These are phyloP conservation scores for Bathynomus jamesi DNA, from an alignment of 1,140 invertebrate species.

Conservation along the genomic window DNA sequence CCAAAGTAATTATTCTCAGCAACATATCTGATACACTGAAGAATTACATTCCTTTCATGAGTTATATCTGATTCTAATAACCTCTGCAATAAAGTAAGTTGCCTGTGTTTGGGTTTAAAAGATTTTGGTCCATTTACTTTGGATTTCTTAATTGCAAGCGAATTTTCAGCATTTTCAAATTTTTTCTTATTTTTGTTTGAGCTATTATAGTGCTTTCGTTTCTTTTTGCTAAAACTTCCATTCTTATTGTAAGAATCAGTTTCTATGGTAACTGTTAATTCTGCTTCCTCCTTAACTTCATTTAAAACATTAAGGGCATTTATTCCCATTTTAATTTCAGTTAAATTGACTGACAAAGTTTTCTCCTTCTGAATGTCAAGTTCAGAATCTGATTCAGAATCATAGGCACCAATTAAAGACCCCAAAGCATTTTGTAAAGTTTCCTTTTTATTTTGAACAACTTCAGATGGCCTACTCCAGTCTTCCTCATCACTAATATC, in stretches of 20 bases:
- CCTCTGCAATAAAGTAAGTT: slow-evolving; percentile 9
- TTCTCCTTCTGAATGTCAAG: background rate
- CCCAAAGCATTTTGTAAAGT: slow-evolving; percentile 21
- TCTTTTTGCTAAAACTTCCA: background rate
- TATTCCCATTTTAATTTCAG: background rate
- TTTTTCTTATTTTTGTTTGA: too few relatives aligned
- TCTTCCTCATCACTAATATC: background rate
- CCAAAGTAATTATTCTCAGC: slow-evolving; percentile 23
- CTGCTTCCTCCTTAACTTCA: background rate
- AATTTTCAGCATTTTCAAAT: too few relatives aligned
- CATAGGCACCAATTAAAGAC: slow-evolving; percentile 23
- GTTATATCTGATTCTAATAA: slow-evolving; percentile 18
- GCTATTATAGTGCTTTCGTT: background rate
- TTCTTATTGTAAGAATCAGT: background rate
- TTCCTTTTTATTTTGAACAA: background rate
- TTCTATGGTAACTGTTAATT: background rate
- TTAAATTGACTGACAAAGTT: background rate
- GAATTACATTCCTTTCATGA: slow-evolving; percentile 25
- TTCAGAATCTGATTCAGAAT: background rate
- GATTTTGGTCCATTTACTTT: too few relatives aligned
- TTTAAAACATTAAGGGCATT: background rate
- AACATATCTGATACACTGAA: slow-evolving; percentile 25
- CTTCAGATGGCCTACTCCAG: background rate
- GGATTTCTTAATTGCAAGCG: too few relatives aligned
- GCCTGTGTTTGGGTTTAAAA: too few relatives aligned